A percentile compares a stretch with the other conserved stretches of the same genome.
Evolutionary conservation across 2,113 vertebrate genomes (phyloP).

Genomic region (Saguinus imperator): DNA sequence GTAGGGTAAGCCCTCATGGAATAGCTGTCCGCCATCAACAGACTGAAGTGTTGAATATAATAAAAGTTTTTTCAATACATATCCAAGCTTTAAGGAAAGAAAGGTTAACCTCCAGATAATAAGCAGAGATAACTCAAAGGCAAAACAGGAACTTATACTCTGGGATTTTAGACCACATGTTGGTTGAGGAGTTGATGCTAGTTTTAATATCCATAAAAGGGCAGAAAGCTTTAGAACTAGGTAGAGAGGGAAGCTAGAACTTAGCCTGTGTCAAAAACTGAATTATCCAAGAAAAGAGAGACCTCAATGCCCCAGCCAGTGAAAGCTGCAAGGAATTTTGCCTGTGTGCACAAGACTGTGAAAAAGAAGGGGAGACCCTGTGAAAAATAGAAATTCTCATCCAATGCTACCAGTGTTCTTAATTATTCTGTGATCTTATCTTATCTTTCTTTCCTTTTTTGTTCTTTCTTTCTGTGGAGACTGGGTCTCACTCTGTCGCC

Average conservation of each 20-base stretch:
- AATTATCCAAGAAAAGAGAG: background rate
- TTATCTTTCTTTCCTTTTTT: no score
- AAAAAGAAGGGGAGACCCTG: background rate
- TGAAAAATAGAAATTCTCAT: background rate
- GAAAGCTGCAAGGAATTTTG: conserved; percentile 33
- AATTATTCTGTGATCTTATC: background rate
- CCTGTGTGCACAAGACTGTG: background rate
- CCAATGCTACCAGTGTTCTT: background rate
- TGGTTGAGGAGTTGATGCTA: background rate
- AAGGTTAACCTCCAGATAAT: background rate
- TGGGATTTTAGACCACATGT: background rate
- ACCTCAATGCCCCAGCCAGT: background rate
- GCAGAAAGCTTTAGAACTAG: background rate
- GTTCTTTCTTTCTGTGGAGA: no score
- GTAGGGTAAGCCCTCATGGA: background rate
- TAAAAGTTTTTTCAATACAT: background rate
- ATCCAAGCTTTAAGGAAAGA: background rate
- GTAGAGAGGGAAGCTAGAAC: background rate
- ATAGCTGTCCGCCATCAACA: background rate
- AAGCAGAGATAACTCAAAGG: background rate
- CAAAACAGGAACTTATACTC: background rate
- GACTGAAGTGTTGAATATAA: background rate
- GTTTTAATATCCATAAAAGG: background rate
- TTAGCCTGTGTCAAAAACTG: background rate
- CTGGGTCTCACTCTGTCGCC: no score